Percentiles rank a stretch among this genome's conserved stretches.
Conservation (phyloP, 1,140 invertebrate species). For the Bombus polaris region DNA sequence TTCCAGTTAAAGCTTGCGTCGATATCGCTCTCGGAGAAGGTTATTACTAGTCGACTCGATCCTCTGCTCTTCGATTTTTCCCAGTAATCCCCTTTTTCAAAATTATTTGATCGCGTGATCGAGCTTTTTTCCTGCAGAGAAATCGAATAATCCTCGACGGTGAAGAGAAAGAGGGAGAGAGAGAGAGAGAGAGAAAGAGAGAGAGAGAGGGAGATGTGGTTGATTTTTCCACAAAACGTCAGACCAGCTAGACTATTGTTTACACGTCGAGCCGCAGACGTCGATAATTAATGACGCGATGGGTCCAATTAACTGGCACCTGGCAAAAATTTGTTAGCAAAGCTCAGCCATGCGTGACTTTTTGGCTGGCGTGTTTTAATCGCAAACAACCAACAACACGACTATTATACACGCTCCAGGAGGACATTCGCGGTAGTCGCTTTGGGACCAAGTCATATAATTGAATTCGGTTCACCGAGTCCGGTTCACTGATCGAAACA, state of each 20-base stretch:
- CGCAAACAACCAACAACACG: conserved; percentile 67
- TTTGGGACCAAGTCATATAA: conserved; percentile 72
- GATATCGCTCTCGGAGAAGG: conserved; percentile 1
- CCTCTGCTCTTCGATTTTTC: not conserved
- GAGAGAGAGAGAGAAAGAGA: not conserved
- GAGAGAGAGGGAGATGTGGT: not conserved
- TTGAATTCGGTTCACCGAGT: conserved; percentile 76
- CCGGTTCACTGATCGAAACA: conserved; percentile 71
- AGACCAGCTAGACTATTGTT: not conserved
- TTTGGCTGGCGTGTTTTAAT: conserved; percentile 56
- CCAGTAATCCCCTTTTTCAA: not conserved
- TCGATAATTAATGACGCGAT: conserved; percentile 59
- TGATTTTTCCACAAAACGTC: not conserved
- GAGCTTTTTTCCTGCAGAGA: too few relatives aligned
- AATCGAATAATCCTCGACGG: not conserved
- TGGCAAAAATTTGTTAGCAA: conserved; percentile 61
- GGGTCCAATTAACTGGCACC: conserved; percentile 54
- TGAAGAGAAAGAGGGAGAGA: too few relatives aligned
- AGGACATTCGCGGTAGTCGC: conserved; percentile 59
- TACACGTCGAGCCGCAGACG: conserved; percentile 1
- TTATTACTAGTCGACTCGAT: not conserved
- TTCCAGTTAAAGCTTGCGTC: not conserved
- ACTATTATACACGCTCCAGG: conserved; percentile 66
- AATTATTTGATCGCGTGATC: not conserved
- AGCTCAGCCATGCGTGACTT: conserved; percentile 52